These are phyloP conservation scores for Oscheius sp. DNA, from an alignment of 2,888 invertebrate species.

Conservation along the genomic window DNA sequence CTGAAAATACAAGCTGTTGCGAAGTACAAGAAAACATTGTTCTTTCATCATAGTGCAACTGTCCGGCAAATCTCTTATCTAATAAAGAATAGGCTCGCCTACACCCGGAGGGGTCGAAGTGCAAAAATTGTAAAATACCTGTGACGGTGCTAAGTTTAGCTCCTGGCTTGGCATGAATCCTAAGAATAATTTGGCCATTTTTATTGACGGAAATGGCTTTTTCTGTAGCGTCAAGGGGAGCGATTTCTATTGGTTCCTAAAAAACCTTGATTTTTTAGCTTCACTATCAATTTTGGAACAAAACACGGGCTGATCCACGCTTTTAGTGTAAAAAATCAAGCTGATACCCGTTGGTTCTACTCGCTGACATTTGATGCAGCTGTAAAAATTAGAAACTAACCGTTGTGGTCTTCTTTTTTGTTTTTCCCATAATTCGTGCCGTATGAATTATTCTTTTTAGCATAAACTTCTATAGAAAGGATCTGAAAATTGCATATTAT, in stretches of 20 bases:
- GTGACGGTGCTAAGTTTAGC: slow-evolving; percentile 82
- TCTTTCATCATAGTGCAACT: too few relatives aligned
- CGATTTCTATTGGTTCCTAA: too few relatives aligned
- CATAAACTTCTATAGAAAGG: slow-evolving; percentile 17
- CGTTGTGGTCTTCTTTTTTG: slow-evolving; percentile 1
- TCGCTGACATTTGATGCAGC: not conserved
- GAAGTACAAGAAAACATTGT: not conserved
- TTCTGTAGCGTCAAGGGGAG: not conserved
- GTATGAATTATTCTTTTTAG: slow-evolving; percentile 43
- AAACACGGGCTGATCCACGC: not conserved
- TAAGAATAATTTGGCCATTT: slow-evolving; percentile 79
- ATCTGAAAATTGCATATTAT: not conserved
- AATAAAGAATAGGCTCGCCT: not conserved
- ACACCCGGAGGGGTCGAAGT: not conserved
- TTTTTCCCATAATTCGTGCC: slow-evolving; percentile 34
- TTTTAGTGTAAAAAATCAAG: not conserved
- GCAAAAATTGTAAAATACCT: slow-evolving; percentile 73
- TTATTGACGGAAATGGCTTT: slow-evolving; percentile 46
- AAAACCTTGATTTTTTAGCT: not conserved
- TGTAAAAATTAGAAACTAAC: not conserved
- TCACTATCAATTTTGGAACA: not conserved
- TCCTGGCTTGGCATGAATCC: slow-evolving; percentile 83
- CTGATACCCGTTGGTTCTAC: not conserved
- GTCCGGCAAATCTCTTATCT: not conserved
- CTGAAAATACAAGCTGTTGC: slow-evolving; percentile 39